Evolutionary conservation across 2,797 vertebrate species (phyloP), one percentile per base, ranked within the genome.

Genomic region (Aldrovandia affinis): DNA sequence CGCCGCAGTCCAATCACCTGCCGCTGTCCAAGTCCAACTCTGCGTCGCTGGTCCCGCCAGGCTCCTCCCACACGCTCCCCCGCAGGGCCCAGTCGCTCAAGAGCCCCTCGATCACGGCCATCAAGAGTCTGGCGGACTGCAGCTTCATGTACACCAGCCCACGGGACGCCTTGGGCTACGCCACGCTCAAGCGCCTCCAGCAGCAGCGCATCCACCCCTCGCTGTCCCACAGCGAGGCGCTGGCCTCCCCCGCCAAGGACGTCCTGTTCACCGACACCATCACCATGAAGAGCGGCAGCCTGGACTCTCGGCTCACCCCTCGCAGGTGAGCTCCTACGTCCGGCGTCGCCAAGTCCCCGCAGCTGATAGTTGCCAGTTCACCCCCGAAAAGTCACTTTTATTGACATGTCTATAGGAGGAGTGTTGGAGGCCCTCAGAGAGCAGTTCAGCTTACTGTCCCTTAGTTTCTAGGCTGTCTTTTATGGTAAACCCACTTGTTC

Each of bases 131-230:
- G 90, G 97, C 97, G 9, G 98, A 99, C 93, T 99, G 96, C 90
- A 98, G 97, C 93, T 98, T 99, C 75, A 97, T 97, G 90, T 99
- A 99, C 91, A 98, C 92, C 92, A 99, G 95, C 94, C 98, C 97
- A 22, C 96, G 97, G 87, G 98, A 99, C 78, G 98, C 98, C 0
- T 96, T 99, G 89, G 98, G 98, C 85, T 99, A 99, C 1, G 98
- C 98, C 42, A 99, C 98, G 0, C 93, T 99, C 88, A 98, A 97
- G 90, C 94, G 97, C 92, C 94, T 99, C 28, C 98, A 99, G 86
- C 98, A 99, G 88, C 98, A 99, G 92, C 96, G 98, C 86, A 99
- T 99, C 93, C 98, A 99, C 89, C 96, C 97, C 0, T 99, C 98
- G 30, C 88, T 99, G 83, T 99, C 98, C 33, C 98, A 99, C 90